These are phyloP conservation scores for Scaptomyza cyrtandrae DNA, from an alignment of 2,888 invertebrate species.

Conservation along the genomic window DNA sequence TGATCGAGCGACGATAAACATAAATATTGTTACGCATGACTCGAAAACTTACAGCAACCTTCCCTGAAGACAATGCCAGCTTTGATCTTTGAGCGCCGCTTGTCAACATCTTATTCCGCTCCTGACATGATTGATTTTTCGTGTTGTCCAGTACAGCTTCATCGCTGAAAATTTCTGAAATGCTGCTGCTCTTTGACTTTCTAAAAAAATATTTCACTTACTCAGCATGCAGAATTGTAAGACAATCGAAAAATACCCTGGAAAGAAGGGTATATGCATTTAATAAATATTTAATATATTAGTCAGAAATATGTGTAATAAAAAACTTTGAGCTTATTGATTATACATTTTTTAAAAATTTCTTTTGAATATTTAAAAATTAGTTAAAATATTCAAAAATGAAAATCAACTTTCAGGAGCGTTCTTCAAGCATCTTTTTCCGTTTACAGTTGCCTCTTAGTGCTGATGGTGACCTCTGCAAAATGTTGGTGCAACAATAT, in stretches of 20 bases:
- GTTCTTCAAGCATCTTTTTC: background rate
- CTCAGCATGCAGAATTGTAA: constrained; percentile 22
- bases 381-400: no score
- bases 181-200: constrained; percentile 68
- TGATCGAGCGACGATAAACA: constrained; percentile 52
- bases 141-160: constrained; percentile 60
- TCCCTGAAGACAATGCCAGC: constrained; percentile 53
- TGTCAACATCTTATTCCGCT: constrained; percentile 82
- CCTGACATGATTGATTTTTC: constrained; percentile 83
- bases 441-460: constrained; percentile 18
- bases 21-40: constrained; percentile 68
- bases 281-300: no score
- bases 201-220: constrained; percentile 76
- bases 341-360: no score
- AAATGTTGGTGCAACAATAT: constrained; percentile 36
- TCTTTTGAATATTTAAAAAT: no score
- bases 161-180: constrained; percentile 41
- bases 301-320: no score
- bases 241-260: constrained; percentile 6
- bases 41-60: background rate
- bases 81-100: constrained; percentile 66
- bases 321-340: no score
- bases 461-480: no score
- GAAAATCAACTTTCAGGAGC: no score
- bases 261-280: background rate